Percentiles rank a stretch among this genome's conserved stretches.
Conservation (phyloP, 2,113 vertebrate species). For the Piaya cayana region DNA sequence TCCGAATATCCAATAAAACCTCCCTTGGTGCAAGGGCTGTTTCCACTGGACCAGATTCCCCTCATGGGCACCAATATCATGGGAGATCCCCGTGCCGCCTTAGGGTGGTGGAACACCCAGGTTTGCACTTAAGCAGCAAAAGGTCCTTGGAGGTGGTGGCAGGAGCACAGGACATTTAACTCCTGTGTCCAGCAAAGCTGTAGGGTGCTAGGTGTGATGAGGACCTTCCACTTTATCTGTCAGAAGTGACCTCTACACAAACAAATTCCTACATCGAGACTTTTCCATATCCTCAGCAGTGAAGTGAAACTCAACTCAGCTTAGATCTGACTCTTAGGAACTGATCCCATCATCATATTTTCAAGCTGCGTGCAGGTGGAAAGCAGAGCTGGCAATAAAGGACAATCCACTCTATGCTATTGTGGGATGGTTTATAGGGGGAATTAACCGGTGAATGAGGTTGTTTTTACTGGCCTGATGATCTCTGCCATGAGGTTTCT, state of each 20-base stretch:
- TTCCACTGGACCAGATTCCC: background rate
- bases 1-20: no score
- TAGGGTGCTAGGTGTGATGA: background rate
- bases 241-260: background rate
- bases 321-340: background rate
- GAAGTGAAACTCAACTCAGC: rapidly evolving
- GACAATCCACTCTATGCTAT: background rate
- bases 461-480: background rate
- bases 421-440: background rate
- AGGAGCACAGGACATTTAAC: background rate
- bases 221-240: background rate
- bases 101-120: background rate
- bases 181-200: background rate
- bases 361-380: background rate
- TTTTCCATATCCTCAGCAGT: background rate
- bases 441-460: background rate
- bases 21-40: background rate
- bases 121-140: background rate
- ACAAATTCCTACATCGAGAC: background rate
- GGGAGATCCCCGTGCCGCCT: background rate
- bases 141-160: background rate
- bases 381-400: background rate
- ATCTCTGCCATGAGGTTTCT: background rate
- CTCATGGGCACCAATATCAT: background rate
- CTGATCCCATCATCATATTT: background rate